A percentile compares a stretch with the other conserved stretches of the same genome.
Evolutionary conservation across 2,888 invertebrate genomes (phyloP).

Genomic region (Agonopterix heracliana): DNA sequence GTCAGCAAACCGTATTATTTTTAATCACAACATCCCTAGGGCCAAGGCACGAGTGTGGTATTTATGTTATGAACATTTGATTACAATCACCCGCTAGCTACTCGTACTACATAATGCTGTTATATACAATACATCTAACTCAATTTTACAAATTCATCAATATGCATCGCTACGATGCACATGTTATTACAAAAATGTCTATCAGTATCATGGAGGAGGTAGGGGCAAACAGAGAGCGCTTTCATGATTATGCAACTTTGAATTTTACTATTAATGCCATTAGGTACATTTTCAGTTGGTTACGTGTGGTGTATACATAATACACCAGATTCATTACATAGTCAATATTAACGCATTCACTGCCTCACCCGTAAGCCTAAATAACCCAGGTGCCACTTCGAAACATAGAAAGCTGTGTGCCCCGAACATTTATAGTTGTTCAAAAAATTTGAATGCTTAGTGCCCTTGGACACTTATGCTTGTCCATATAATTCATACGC

Average conservation of each 20-base stretch:
- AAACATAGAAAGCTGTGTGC: no score
- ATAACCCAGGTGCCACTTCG: no score
- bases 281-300: no score
- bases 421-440: no score
- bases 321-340: no score
- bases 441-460: no score
- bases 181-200: conserved; percentile 6
- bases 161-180: conserved; percentile 10
- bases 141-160: conserved; percentile 11
- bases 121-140: conserved; percentile 16
- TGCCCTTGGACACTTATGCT: no score
- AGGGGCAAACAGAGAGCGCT: conserved; percentile 9
- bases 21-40: conserved; percentile 61
- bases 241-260: not conserved
- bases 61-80: conserved; percentile 38
- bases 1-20: conserved; percentile 21
- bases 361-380: not conserved
- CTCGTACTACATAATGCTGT: conserved; percentile 4
- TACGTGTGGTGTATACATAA: no score
- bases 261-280: no score
- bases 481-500: no score
- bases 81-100: conserved; percentile 38
- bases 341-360: not conserved
- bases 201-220: conserved; percentile 12
- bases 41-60: conserved; percentile 70